Evolutionary conservation across 1,140 invertebrate genomes (phyloP), one percentile per base, ranked within the genome.

Genomic region (Aradophagus sp.): DNA sequence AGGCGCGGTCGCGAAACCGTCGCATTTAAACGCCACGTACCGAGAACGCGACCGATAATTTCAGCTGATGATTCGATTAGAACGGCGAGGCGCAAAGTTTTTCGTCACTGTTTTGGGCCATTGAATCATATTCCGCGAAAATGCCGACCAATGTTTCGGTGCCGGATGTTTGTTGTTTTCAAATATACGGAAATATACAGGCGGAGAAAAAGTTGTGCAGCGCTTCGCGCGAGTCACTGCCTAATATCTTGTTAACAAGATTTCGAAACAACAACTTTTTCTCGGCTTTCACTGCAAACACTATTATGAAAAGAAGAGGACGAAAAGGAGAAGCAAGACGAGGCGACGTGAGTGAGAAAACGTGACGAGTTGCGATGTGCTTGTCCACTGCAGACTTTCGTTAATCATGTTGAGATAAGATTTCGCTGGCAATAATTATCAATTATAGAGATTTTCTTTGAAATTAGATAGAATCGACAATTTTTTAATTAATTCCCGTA

Each of bases 211-310:
- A 66, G 52, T 58, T 58, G 27, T 34, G 36, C 20, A 47, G 41
- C 27, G n/a, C 15, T 50, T 2, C 16, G 11, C 7, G 12, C 15
- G 20, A 47, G 27, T 56, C 67, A 44, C 52, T 58, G 48, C 27
- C 36, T 44, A 66, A 29, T 61, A 12, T 53, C 26, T 61, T 17
- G 53, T 55, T 65, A 71, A 71, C 53, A 65, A 65, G 55, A 39
- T 72, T 72, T 66, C 48, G 34, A 56, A 72, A 72, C 55, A 71
- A 59, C 53, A 59, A 72, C 61, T 59, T 71, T 71, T 61, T 52
- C 35, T 45, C 36, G 36, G 23, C 59, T 65, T 29, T 41, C 19
- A 36, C 35, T 38, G 38, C 23, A 32, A 52, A 52, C 32, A 27
- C 38, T 36, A 20, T 58, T 31, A 52, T 45, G 17, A 44, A 45